phyloP scores from a whole-genome alignment of 2,888 invertebrate species.

The Dascillus cervinus region DNA sequence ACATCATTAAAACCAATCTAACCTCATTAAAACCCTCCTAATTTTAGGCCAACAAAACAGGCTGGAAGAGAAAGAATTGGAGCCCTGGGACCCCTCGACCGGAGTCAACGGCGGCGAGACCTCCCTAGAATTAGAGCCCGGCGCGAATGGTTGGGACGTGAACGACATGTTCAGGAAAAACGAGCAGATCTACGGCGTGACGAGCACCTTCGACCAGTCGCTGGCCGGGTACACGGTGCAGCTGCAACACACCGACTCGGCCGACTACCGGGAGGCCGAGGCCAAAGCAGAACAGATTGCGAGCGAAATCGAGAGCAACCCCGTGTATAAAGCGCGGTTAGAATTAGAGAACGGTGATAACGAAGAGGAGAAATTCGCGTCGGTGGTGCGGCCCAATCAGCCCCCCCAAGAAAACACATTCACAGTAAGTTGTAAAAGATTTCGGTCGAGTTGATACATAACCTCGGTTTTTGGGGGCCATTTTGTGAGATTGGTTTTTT shows the following conservation, averaged over 20 bases:
- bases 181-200: conserved; percentile 85
- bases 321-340: conserved; percentile 69
- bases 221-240: conserved; percentile 88
- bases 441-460: too few relatives aligned
- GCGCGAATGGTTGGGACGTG: conserved; percentile 92
- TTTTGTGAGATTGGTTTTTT: too few relatives aligned
- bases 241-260: conserved; percentile 76
- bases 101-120: conserved; percentile 43
- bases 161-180: conserved; percentile 96
- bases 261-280: conserved; percentile 75
- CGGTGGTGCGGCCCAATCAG: conserved; percentile 60
- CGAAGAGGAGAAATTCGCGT: conserved; percentile 78
- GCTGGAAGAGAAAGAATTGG: conserved; percentile 70
- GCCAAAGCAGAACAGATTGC: conserved; percentile 87
- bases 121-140: conserved; percentile 62
- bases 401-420: conserved; percentile 11
- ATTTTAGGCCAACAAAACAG: conserved; percentile 18
- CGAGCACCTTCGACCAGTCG: conserved; percentile 86
- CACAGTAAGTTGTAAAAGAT: conserved; percentile 12
- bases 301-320: conserved; percentile 84
- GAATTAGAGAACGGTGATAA: conserved; percentile 91
- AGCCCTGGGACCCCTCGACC: conserved; percentile 77
- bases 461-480: too few relatives aligned
- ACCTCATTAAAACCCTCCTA: too few relatives aligned
- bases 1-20: too few relatives aligned